phyloP scores from a whole-genome alignment of 2,888 invertebrate genomes.

The Ctenicera cuprea region DNA sequence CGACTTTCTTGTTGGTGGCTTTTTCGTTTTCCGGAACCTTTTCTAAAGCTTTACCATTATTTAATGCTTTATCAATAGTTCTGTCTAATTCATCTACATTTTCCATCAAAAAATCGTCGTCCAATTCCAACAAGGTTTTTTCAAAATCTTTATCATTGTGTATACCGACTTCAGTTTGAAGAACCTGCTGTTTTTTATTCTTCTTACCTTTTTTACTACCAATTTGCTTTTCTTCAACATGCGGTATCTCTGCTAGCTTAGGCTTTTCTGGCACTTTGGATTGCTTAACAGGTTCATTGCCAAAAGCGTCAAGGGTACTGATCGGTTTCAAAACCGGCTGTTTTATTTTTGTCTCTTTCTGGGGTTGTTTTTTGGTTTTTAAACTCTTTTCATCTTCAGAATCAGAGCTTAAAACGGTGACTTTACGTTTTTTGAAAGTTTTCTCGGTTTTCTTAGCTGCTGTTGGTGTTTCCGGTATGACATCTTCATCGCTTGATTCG shows the following conservation, averaged over 20 bases:
- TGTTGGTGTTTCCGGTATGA: conserved; percentile 75
- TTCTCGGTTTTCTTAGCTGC: conserved; percentile 56
- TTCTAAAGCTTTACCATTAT: background rate
- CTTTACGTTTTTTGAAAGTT: conserved; percentile 60
- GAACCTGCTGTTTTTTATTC: conserved; percentile 61
- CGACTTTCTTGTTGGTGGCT: background rate
- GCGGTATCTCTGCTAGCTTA: conserved; percentile 39
- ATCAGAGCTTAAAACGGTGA: conserved; percentile 61
- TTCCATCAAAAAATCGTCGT: conserved; percentile 72
- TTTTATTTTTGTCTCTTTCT: conserved; percentile 61
- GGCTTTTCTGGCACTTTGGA: conserved; percentile 67
- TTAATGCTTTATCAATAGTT: conserved; percentile 60
- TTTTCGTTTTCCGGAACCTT: conserved; percentile 41
- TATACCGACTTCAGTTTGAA: conserved; percentile 71
- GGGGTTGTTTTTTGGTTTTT: conserved; percentile 56
- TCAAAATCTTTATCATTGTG: conserved; percentile 84
- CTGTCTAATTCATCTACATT: conserved; percentile 65
- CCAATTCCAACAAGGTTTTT: conserved; percentile 80
- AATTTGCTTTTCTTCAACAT: conserved; percentile 45
- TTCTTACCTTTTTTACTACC: conserved; percentile 51
- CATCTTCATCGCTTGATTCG: conserved; percentile 76
- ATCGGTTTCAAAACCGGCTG: conserved; percentile 71
- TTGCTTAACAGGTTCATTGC: conserved; percentile 77
- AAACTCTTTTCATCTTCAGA: conserved; percentile 58
- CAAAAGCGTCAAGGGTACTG: conserved; percentile 77